Conservation (phyloP, 1,140 invertebrate genomes). For the Temnothorax curvispinosus region DNA sequence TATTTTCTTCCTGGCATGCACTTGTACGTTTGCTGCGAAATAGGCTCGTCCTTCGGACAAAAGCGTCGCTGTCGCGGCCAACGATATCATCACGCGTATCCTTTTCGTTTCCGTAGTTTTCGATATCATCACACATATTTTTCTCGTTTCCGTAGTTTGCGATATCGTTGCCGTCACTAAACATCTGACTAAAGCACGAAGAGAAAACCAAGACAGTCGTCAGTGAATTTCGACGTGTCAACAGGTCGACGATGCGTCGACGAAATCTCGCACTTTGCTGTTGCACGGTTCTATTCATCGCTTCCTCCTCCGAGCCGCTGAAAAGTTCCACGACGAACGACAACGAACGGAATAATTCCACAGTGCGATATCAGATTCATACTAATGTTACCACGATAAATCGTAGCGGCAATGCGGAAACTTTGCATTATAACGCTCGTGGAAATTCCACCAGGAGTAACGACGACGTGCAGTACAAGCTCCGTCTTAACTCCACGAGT, state of each 20-base stretch:
- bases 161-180: slow-evolving; percentile 18
- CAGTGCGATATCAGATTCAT: neutral
- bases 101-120: slow-evolving; percentile 32
- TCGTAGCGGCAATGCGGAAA: neutral
- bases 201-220: neutral
- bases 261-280: neutral
- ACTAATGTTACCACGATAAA: neutral
- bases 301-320: neutral
- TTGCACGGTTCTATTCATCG: neutral
- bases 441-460: neutral
- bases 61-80: neutral
- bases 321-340: neutral
- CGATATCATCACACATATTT: neutral
- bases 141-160: neutral
- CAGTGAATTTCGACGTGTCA: slow-evolving; percentile 4
- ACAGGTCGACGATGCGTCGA: neutral
- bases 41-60: neutral
- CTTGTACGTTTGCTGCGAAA: neutral
- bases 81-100: slow-evolving; percentile 12
- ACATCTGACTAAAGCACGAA: neutral
- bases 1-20: neutral
- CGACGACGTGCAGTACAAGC: neutral
- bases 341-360: neutral
- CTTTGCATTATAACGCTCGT: neutral
- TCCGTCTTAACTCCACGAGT: neutral